Base-by-base conservation (phyloP, 2,113 vertebrate genomes). In the Clarias batrachus region DNA sequence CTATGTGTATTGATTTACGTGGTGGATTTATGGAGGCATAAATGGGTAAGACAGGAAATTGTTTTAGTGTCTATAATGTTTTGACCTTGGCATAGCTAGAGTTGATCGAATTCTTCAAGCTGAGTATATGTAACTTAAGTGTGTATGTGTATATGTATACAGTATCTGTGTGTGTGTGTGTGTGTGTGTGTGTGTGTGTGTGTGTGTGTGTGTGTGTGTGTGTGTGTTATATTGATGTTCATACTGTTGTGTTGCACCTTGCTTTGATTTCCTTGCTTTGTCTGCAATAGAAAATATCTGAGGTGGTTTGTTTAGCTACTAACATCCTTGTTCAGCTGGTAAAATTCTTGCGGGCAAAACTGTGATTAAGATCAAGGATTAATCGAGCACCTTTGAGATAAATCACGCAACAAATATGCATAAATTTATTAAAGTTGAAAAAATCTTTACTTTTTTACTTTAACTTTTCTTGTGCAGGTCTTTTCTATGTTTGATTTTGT, bases 1-100 rank as follows among this genome's bases (percentile, higher is more conserved):
- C 77, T n/a, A 27, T 59, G 77, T 57, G 66, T 70, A 86, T 80
- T 60, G 77, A 86, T 86, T 85, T 79, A 56, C 10, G 30, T 8
- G 74, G n/a, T 30, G 77, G 57, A 59, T 81, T 86, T 60, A 70
- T 81, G 63, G 21, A 57, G 19, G 85, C 30, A n/a, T 59, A 80
- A 80, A 79, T 54, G 52, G 25, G 10, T 2, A 25, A 57, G 82
- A 48, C 25, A 37, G 83, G 71, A 63, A 85, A 54, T 77, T 59
- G 52, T 14, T 86, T 81, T 54, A 85, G 85, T 48, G 25, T 54
- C 48, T 68, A 19, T 25, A 41, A 63, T 70, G 52, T 17, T 66
- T 33, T 80, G 63, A 81, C 85, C 85, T 41, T 86, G 63, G 13
- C 65, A 7, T 21, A 33, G 52, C 14, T 10, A 19, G 63, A 81